Evolutionary conservation across 2,888 invertebrate genomes (phyloP).

Genomic region (Drosophila silvestris): DNA sequence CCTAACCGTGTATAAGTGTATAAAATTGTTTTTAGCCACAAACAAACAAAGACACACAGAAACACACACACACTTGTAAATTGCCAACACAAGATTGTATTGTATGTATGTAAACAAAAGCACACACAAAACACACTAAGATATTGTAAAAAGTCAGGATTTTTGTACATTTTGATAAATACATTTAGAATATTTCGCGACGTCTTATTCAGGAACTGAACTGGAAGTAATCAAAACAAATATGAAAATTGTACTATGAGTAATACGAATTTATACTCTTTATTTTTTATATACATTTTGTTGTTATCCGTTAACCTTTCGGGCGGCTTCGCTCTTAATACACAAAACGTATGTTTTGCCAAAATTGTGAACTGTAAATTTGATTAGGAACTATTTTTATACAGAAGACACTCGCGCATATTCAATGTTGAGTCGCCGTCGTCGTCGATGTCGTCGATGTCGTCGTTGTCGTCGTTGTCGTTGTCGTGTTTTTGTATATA

Average conservation of each 20-base stretch:
- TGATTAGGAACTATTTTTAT: slow-evolving; percentile 27
- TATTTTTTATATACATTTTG: slow-evolving; percentile 15
- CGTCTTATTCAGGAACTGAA: slow-evolving; percentile 61
- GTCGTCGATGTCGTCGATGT: slow-evolving; percentile 48
- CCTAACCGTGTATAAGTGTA: slow-evolving; percentile 45
- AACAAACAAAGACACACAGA: background rate
- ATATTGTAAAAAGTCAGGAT: slow-evolving; percentile 62
- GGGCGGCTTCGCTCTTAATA: slow-evolving; percentile 52
- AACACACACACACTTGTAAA: slow-evolving; percentile 62
- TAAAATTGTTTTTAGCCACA: slow-evolving; percentile 54
- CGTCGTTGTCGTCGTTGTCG: slow-evolving; percentile 38
- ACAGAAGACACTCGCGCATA: slow-evolving; percentile 31
- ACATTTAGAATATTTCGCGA: slow-evolving; percentile 69
- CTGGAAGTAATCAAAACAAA: slow-evolving; percentile 33
- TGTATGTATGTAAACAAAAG: slow-evolving; percentile 38
- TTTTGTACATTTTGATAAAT: slow-evolving; percentile 74
- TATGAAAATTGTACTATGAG: slow-evolving; percentile 19
- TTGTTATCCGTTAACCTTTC: slow-evolving; percentile 15
- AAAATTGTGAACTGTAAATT: slow-evolving; percentile 31
- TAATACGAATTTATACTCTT: slow-evolving; percentile 64
- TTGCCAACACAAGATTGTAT: slow-evolving; percentile 54
- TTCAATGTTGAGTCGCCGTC: slow-evolving; percentile 35
- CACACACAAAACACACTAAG: slow-evolving; percentile 12
- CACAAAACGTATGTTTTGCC: slow-evolving; percentile 30
- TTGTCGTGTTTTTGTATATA: slow-evolving; percentile 64